These are phyloP conservation scores for Verasper variegatus DNA, from an alignment of 2,113 vertebrate genomes.

Conservation along the genomic window DNA sequence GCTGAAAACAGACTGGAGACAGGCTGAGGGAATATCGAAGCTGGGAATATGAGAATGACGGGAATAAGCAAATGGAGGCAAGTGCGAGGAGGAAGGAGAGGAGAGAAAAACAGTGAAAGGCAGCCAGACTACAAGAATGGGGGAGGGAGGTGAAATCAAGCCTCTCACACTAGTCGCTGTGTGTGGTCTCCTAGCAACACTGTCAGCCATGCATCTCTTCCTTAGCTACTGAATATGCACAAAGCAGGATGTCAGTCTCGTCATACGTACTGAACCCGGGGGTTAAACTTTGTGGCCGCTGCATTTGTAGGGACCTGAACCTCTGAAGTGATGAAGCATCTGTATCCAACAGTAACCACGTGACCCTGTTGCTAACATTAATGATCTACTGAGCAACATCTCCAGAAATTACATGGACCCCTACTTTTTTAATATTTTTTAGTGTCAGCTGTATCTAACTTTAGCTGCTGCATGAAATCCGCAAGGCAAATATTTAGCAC, in stretches of 20 bases:
- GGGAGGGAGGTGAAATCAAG: constrained; percentile 80
- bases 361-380: not conserved
- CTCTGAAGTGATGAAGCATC: constrained; percentile 27
- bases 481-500: not conserved
- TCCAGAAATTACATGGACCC: too few species aligned
- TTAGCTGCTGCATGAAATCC: not conserved
- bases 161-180: constrained; percentile 82
- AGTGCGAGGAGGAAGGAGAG: constrained; percentile 48
- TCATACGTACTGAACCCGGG: constrained; percentile 49
- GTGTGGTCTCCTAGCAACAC: constrained; percentile 88
- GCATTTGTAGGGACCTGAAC: constrained; percentile 22
- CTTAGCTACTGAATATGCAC: constrained; percentile 75
- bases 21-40: constrained; percentile 30
- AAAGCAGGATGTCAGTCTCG: constrained; percentile 68
- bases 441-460: not conserved
- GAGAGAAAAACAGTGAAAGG: constrained; percentile 64
- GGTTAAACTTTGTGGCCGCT: constrained; percentile 45
- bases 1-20: constrained; percentile 22
- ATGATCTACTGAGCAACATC: not conserved
- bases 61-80: constrained; percentile 13
- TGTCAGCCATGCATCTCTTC: constrained; percentile 79
- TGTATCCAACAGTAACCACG: constrained; percentile 12
- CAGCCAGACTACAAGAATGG: constrained; percentile 73
- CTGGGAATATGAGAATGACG: constrained; percentile 11
- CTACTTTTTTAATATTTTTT: too few species aligned